Conservation (phyloP, 2,797 vertebrate genomes). For the Sebastes kiyomatsui region DNA sequence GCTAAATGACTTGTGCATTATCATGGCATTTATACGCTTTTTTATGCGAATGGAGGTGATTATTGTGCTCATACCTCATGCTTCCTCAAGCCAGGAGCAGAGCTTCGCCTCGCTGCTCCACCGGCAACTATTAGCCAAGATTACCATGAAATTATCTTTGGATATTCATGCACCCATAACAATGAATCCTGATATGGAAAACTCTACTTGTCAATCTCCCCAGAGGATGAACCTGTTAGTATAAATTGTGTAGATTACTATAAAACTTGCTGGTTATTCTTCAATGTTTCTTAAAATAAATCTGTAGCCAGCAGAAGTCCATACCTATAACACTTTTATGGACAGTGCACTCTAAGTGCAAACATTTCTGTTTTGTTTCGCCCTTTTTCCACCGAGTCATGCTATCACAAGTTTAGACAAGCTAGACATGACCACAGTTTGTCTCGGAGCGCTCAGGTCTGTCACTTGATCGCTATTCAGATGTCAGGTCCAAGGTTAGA, state of each 20-base stretch:
- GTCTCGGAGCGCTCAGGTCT: slow-evolving; percentile 41
- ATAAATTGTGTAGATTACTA: background rate
- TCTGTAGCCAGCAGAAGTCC: background rate
- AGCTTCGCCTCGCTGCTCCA: accelerated
- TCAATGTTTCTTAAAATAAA: background rate
- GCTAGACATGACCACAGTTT: slow-evolving; percentile 25
- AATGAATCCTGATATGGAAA: too few species aligned
- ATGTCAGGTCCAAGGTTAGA: slow-evolving; percentile 52
- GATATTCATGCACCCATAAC: background rate
- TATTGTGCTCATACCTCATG: too few species aligned
- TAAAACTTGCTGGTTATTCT: background rate
- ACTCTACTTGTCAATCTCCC: background rate
- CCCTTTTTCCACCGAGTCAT: background rate
- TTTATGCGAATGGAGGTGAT: too few species aligned
- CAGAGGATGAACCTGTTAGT: background rate
- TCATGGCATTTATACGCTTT: too few species aligned
- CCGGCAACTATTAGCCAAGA: background rate
- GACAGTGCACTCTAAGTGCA: background rate
- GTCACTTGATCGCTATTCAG: slow-evolving; percentile 39
- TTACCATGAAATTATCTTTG: background rate
- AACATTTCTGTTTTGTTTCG: background rate
- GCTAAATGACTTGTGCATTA: too few species aligned
- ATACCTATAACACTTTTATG: background rate
- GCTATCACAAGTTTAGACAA: slow-evolving; percentile 17
- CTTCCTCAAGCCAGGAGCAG: too few species aligned